Evolutionary conservation across 2,888 invertebrate genomes (phyloP).

Genomic region (Dynastes tityus): DNA sequence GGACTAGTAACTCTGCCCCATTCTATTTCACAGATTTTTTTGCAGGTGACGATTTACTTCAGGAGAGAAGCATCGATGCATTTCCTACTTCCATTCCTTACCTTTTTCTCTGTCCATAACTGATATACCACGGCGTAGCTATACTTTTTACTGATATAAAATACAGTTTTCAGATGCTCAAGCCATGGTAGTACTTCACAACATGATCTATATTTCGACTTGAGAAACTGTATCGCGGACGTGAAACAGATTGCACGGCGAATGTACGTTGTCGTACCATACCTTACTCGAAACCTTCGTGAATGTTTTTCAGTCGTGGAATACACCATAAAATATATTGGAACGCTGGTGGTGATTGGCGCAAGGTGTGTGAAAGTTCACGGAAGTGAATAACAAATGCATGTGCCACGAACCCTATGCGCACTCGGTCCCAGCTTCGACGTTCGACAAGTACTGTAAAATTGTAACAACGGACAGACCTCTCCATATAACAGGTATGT

Average conservation of each 20-base stretch:
- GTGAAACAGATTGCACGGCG: conserved; percentile 24
- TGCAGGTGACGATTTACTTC: too few relatives aligned
- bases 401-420: conserved; percentile 27
- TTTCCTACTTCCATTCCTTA: too few relatives aligned
- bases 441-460: conserved; percentile 26
- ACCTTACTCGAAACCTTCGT: conserved; percentile 27
- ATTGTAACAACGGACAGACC: conserved; percentile 22
- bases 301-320: conserved; percentile 40
- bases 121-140: too few relatives aligned
- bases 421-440: conserved; percentile 19
- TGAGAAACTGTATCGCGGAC: conserved; percentile 21
- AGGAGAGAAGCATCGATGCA: too few relatives aligned
- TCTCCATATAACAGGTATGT: neutral
- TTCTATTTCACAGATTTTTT: too few relatives aligned
- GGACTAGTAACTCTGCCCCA: too few relatives aligned
- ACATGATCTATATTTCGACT: conserved; percentile 16
- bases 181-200: conserved; percentile 8
- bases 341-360: conserved; percentile 40
- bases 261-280: conserved; percentile 4
- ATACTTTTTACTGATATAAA: neutral
- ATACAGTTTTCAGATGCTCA: conserved; percentile 6
- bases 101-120: too few relatives aligned
- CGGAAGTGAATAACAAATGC: conserved; percentile 45
- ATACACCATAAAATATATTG: conserved; percentile 35
- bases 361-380: conserved; percentile 48